Percentiles rank a stretch among this genome's conserved stretches.
These are phyloP conservation scores for Barbus barbus DNA, from an alignment of 2,113 vertebrate genomes.

Conservation along the genomic window DNA sequence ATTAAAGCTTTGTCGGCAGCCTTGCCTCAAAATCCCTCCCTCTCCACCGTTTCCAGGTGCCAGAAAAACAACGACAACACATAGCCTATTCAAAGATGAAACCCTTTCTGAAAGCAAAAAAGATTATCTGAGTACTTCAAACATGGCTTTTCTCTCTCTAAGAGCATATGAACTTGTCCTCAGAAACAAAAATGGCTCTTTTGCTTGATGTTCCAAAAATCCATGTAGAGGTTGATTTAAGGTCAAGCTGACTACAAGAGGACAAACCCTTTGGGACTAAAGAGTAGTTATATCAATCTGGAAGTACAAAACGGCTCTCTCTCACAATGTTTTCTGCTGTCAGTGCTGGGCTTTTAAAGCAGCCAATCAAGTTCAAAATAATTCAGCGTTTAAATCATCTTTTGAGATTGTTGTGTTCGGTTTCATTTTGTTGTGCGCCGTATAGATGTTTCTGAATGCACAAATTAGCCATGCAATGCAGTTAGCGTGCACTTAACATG, in stretches of 20 bases:
- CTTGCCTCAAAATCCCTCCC: background rate
- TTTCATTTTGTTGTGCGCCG: background rate
- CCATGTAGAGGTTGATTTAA: background rate
- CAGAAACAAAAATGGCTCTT: background rate
- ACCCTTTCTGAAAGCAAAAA: slow-evolving; percentile 28
- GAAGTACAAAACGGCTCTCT: background rate
- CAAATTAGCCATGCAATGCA: no score
- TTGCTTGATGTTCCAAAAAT: slow-evolving; percentile 19
- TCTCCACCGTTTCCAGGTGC: slow-evolving; percentile 1
- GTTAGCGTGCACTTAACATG: no score
- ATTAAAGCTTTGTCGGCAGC: slow-evolving; percentile 21
- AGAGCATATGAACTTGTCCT: background rate
- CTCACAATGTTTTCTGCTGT: background rate
- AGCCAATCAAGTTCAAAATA: background rate
- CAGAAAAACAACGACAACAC: slow-evolving; percentile 14
- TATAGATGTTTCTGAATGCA: no score
- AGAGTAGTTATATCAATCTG: background rate
- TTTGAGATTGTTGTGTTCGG: background rate
- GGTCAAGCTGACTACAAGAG: background rate
- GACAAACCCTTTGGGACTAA: background rate
- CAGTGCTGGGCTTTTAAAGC: background rate
- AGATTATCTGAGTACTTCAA: slow-evolving; percentile 25
- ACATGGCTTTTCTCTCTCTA: background rate
- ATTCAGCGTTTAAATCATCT: background rate
- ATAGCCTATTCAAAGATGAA: slow-evolving; percentile 24